A percentile compares a stretch with the other conserved stretches of the same genome.
phyloP scores from a whole-genome alignment of 1,140 invertebrate genomes.

The Metopolophium dirhodum region DNA sequence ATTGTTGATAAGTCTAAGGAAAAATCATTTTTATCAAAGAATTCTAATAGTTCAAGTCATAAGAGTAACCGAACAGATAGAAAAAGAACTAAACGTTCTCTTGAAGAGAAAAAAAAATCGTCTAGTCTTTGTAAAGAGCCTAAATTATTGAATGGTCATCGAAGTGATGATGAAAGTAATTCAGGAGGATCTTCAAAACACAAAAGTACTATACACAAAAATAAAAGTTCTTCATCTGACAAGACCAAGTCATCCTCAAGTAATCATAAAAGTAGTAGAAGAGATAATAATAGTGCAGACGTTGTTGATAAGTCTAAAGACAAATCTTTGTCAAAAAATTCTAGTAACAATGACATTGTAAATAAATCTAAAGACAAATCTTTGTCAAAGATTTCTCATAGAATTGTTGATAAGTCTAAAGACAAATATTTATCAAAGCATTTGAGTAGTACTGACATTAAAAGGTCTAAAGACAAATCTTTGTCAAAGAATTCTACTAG shows the following conservation, averaged over 20 bases:
- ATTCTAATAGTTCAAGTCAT: conserved; percentile 28
- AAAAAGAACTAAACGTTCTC: background rate
- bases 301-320: conserved; percentile 43
- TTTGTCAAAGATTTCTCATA: background rate
- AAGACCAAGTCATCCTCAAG: conserved; percentile 37
- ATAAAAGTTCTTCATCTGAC: conserved; percentile 48
- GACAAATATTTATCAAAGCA: background rate
- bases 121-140: conserved; percentile 53
- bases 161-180: conserved; percentile 55
- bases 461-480: background rate
- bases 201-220: conserved; percentile 34
- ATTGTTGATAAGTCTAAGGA: conserved; percentile 38
- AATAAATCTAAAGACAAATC: background rate
- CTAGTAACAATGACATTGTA: background rate
- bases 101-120: conserved; percentile 30
- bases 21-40: background rate
- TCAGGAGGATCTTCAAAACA: conserved; percentile 48
- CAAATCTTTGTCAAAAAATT: conserved; percentile 16
- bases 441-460: background rate
- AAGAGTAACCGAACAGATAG: background rate
- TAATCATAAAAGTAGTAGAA: conserved; percentile 46
- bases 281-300: conserved; percentile 48
- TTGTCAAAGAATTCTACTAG: background rate
- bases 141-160: conserved; percentile 40
- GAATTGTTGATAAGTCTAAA: background rate